Base-by-base conservation (phyloP, 2,888 invertebrate genomes). In the Furcula furcula region DNA sequence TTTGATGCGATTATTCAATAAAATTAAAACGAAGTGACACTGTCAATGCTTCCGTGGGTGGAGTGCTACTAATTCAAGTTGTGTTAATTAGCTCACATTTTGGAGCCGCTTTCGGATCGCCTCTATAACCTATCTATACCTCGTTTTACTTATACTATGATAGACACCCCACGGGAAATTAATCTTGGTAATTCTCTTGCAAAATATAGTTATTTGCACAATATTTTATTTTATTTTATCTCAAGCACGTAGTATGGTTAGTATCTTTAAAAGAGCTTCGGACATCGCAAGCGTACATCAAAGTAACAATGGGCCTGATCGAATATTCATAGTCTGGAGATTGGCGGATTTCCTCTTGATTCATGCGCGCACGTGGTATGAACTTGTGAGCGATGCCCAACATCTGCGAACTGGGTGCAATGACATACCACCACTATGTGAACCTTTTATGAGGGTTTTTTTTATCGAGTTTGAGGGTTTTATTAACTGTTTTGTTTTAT, bases 291-390 rank as follows among this genome's bases (percentile, higher is more conserved):
- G 11, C 18, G 32, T 19, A 30, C 19, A 15, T 37, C 30, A 33
- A 23, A 37, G 42, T 45, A 63, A 76, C 76, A 76, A 76, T 73
- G 59, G 48, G 14, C 13, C 42, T 59, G 55, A 75, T 80, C 66
- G 69, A 59, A 71, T 76, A 81, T 80, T 76, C 80, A 77, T 67
- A 44, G 55, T 31, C 31, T 25, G 28, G 46, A 55, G 62, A 64
- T 55, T 61, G 65, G 65, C 77, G 80, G 80, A 80, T 77, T 70
- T 80, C 80, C 80, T 79, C 62, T 50, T 55, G 67, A 68, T 61
- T 65, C 64, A 64, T 49, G 40, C 34, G 46, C 40, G 57, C 56
- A 45, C 64, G 64, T 60, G 63, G 52, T 40, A 40, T 36, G 52
- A 40, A 6, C 15, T 28, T 12, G 15, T 27, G 18, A 28, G 15